Evolutionary conservation across 2,797 vertebrate genomes (phyloP), one percentile per base, ranked within the genome.

Genomic region (Spheniscus humboldti): DNA sequence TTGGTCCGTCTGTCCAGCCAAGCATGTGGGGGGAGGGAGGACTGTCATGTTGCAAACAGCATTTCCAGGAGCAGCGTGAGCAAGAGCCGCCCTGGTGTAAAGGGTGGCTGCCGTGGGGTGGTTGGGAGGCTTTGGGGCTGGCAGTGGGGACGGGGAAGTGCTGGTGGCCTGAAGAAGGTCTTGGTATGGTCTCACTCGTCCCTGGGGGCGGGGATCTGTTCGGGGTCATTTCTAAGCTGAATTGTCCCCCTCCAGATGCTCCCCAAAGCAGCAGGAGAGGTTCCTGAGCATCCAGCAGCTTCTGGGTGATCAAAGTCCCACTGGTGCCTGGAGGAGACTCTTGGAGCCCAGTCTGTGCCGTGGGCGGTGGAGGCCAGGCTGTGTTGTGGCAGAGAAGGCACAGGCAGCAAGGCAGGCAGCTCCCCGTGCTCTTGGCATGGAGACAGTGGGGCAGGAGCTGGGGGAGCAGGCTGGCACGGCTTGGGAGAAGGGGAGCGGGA

Each of bases 21-120:
- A 3, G n/a, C 9, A 0, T 20, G 50, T 5, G 13, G 9, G 11
- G 9, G 10, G 11, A 19, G 9, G 7, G 50, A 5, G 7, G 23
- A 7, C 30, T 74, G 27, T 59, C 0, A 0, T 30, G 7, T 66
- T 69, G n/a, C 28, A 45, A 66, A 35, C 30, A 27, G 55, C 33
- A 5, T 76, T 84, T 88, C 43, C 67, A 92, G 81, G 39, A 80
- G 73, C 37, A 68, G 30, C 6, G 4, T 62, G 25, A 82, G 31
- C 37, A 60, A 55, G 63, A 86, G 52, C 52, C 47, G 53, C 60
- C 22, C 37, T n/a, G 31, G 37, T 2, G 3, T 67, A 27, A 41
- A 47, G 25, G 3, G 25, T 39, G 62, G 7, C 33, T 80, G 43
- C 12, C 8, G 1, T 37, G 45, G 73, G 52, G 35, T 2, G 4